Evolutionary conservation across 2,113 vertebrate species (phyloP), one percentile per base, ranked within the genome.

Genomic region (Otocyon megalotis): DNA sequence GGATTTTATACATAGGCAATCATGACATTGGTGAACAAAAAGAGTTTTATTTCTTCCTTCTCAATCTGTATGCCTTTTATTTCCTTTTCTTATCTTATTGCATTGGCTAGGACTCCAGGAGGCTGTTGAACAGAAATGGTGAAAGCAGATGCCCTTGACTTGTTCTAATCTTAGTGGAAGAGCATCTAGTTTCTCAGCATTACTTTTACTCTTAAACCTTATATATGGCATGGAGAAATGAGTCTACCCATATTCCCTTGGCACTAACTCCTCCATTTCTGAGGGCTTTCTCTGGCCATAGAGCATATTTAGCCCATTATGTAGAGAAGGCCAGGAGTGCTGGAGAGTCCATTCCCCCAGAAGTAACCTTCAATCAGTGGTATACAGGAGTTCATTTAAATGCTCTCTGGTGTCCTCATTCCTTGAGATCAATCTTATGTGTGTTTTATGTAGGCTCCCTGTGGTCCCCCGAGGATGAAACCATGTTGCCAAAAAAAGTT

Each of bases 21-120:
- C 37, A 32, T 15, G 8, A 63, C 65, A 56, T 54, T n/a, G 76
- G 22, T 48, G 24, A 87, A 71, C 62, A 60, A 79, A 92, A 9
- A 54, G 4, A 92, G 60, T 83, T 71, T 67, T 85, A 69, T 69
- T 90, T 92, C 62, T 83, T 81, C 81, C 35, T 86, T 87, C 48
- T 16, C 74, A 83, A 32, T 83, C 10, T 72, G 13, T 11, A 24
- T 37, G 26, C 5, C 35, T 88, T 90, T 86, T 89, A 58, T 84
- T 72, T 87, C 20, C 10, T 43, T 91, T 83, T 69, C 60, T 63
- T 69, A 4, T 83, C 60, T 83, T 77, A 37, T 1, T 48, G 28
- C 28, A 87, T 54, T 69, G 26, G 28, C 80, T 82, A 69, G 13
- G 43, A 63, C 65, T 82, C n/a, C 77, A 76, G 26, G n/a, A n/a